These are phyloP conservation scores for Neotoxoptera formosana DNA, from an alignment of 1,140 invertebrate species.

Conservation along the genomic window DNA sequence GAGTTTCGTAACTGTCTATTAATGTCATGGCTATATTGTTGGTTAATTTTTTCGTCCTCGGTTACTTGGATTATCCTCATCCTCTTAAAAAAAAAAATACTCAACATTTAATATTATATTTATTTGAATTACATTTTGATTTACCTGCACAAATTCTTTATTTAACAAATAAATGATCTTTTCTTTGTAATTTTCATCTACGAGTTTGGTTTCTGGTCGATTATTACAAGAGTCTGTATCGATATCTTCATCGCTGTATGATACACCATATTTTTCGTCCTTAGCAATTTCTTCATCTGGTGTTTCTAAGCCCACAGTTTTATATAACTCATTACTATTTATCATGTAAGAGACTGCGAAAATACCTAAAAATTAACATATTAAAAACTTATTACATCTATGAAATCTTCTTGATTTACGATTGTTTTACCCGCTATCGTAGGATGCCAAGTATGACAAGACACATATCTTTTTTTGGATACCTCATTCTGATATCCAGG, in stretches of 20 bases:
- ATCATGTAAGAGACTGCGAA: conserved; percentile 29
- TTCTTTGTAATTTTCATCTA: conserved; percentile 39
- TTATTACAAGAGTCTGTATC: neutral
- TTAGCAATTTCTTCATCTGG: neutral
- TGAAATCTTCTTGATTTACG: neutral
- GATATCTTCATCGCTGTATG: neutral
- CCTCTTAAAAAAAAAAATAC: neutral
- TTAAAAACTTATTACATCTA: neutral
- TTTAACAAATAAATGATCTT: conserved; percentile 30
- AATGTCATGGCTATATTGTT: neutral
- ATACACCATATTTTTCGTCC: conserved; percentile 20
- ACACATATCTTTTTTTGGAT: conserved; percentile 24
- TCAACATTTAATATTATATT: neutral
- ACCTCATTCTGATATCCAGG: conserved; percentile 19
- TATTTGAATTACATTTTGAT: neutral
- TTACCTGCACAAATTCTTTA: conserved; percentile 29
- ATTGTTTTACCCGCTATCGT: conserved; percentile 24
- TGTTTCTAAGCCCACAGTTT: neutral
- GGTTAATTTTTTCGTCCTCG: neutral
- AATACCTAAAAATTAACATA: conserved; percentile 5
- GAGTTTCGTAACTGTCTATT: neutral
- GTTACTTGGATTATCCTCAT: conserved; percentile 32
- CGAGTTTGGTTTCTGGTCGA: neutral
- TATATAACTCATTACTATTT: conserved; percentile 36
- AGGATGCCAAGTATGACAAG: conserved; percentile 42